These are phyloP conservation scores for Lindbergichthys nudifrons DNA, from an alignment of 2,797 vertebrate species.

Conservation along the genomic window DNA sequence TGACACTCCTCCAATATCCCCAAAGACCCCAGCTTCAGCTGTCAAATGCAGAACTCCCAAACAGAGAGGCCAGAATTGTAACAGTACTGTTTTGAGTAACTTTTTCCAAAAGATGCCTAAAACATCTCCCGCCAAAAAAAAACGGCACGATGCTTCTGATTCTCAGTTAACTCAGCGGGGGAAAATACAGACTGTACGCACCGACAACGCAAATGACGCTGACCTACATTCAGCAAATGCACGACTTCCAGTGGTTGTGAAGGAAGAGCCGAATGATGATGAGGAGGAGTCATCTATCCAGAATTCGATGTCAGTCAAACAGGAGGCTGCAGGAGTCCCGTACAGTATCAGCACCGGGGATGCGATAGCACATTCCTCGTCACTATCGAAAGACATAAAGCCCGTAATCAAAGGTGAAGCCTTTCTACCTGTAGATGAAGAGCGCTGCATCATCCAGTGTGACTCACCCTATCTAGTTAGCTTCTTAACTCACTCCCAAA, in stretches of 20 bases:
- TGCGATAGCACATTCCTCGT: conserved; percentile 70
- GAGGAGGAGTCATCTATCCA: conserved; percentile 17
- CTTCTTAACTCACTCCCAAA: conserved; percentile 5
- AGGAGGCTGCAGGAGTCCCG: conserved; percentile 17
- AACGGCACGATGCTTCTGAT: conserved; percentile 2
- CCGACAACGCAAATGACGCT: not conserved
- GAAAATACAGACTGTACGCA: not conserved
- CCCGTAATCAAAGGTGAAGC: conserved; percentile 86
- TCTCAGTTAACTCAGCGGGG: conserved; percentile 1
- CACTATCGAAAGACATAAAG: conserved; percentile 81
- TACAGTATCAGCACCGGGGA: not conserved
- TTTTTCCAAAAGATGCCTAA: conserved; percentile 81
- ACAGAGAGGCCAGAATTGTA: conserved; percentile 57
- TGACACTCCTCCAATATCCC: conserved; percentile 85
- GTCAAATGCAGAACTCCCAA: conserved; percentile 69
- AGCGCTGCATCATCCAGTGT: not conserved
- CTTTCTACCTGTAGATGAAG: not conserved
- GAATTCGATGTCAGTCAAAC: conserved; percentile 45
- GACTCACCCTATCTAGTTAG: not conserved
- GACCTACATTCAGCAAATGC: conserved; percentile 25
- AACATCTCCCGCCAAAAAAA: conserved; percentile 39
- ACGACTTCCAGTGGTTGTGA: conserved; percentile 50
- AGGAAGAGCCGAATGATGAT: conserved; percentile 74
- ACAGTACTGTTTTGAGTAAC: conserved; percentile 70
- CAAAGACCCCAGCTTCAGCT: conserved; percentile 70